phyloP scores from a whole-genome alignment of 2,888 invertebrate species.

The Ochropleura leucogaster region DNA sequence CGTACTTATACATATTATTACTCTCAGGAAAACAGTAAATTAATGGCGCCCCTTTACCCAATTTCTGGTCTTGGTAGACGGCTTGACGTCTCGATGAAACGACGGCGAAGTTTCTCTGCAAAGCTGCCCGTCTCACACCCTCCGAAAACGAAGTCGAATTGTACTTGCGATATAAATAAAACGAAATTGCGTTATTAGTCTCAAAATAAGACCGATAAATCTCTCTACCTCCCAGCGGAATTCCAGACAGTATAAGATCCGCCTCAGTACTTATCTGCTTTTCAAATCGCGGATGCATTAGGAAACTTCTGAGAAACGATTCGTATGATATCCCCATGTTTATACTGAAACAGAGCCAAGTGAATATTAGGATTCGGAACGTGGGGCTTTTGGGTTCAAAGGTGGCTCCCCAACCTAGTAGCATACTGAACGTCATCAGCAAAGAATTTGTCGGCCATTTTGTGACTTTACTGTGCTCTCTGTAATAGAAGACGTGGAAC shows the following conservation, averaged over 20 bases:
- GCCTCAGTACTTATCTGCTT: slow-evolving; percentile 87
- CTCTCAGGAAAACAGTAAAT: slow-evolving; percentile 87
- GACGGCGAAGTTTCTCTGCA: slow-evolving; percentile 84
- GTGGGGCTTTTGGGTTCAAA: slow-evolving; percentile 83
- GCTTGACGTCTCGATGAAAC: slow-evolving; percentile 86
- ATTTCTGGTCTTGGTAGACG: slow-evolving; percentile 84
- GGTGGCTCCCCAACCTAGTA: slow-evolving; percentile 85
- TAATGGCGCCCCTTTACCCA: slow-evolving; percentile 84
- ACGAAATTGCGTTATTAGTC: slow-evolving; percentile 86
- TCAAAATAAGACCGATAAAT: slow-evolving; percentile 88
- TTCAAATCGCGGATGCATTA: slow-evolving; percentile 89
- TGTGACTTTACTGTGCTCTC: slow-evolving; percentile 78
- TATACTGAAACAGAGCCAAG: slow-evolving; percentile 87
- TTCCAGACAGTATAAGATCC: slow-evolving; percentile 85
- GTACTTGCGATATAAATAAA: slow-evolving; percentile 88
- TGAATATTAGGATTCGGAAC: slow-evolving; percentile 85
- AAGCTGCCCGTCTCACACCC: slow-evolving; percentile 82
- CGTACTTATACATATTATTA: slow-evolving; percentile 87
- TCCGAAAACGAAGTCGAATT: slow-evolving; percentile 83
- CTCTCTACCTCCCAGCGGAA: slow-evolving; percentile 86
- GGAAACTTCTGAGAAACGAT: slow-evolving; percentile 88
- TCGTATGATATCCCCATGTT: slow-evolving; percentile 89
- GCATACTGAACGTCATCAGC: slow-evolving; percentile 86
- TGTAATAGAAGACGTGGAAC: slow-evolving; percentile 83
- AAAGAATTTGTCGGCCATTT: slow-evolving; percentile 88